A percentile compares a stretch with the other conserved stretches of the same genome.
Conservation (phyloP, 92 coral and sea anemone species). For the Parazoanthus darwini region DNA sequence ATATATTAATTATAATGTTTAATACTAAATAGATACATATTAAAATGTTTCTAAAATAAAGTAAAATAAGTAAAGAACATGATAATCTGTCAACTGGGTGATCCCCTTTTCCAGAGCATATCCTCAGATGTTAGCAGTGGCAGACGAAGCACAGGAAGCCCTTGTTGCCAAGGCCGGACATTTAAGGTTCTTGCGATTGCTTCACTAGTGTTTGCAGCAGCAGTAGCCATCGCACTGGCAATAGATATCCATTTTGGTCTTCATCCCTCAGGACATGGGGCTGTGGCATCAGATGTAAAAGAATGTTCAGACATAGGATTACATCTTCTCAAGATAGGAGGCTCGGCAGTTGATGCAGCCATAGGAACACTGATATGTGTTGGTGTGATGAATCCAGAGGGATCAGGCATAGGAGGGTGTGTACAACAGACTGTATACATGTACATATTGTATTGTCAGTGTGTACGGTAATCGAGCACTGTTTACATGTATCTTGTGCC, state of each 20-base stretch:
- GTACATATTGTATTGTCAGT: no score
- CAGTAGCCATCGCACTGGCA: slow-evolving; percentile 75
- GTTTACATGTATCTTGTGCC: no score
- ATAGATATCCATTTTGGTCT: slow-evolving; percentile 74
- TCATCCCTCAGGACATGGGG: slow-evolving; percentile 84
- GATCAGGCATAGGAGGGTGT: slow-evolving; percentile 94
- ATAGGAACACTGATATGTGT: slow-evolving; percentile 86
- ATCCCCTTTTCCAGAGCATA: not conserved
- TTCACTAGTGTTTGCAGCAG: slow-evolving; percentile 80
- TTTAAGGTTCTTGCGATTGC: slow-evolving; percentile 74
- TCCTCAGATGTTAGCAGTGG: not conserved
- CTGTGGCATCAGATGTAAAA: slow-evolving; percentile 87
- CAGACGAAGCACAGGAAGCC: slow-evolving; percentile 30
- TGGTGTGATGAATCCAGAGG: slow-evolving; percentile 95
- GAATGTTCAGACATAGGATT: slow-evolving; percentile 81
- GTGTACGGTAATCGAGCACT: no score
- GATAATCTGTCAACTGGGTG: not conserved
- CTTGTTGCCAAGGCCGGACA: slow-evolving; percentile 58
- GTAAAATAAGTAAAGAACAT: no score
- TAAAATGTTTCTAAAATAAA: no score
- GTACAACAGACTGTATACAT: not conserved
- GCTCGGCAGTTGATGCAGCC: slow-evolving; percentile 96
- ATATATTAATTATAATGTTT: no score
- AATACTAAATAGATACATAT: no score
- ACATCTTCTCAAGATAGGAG: slow-evolving; percentile 83